Base-by-base conservation (phyloP, 2,888 invertebrate genomes). In the Drosophila subquinaria region DNA sequence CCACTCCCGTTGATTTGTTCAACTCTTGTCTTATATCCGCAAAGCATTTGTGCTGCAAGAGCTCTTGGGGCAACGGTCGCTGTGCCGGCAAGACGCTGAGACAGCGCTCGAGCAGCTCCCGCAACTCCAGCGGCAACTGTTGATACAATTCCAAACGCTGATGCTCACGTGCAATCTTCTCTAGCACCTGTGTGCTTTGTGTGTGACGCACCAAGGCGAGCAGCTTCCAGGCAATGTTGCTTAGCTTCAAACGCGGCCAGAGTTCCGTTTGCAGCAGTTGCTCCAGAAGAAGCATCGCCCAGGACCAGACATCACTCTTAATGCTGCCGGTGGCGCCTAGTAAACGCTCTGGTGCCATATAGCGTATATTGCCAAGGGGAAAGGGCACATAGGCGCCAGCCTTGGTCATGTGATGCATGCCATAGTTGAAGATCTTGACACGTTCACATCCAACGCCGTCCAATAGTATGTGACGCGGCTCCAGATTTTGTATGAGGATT, bases 271-370 rank as follows among this genome's bases (percentile, higher is more conserved):
- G 95, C 43, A 98, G 93, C 67, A 96, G 93, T 4, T 97, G 92
- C 93, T 99, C 98, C 0, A 97, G 94, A 36, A 98, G 92, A 68
- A 99, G 95, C 67, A 99, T 95, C n/a, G 98, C 99, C 69, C 98
- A 93, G 1, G 98, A 96, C 99, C 99, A 99, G 33, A 98, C 94
- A 93, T 99, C 99, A 17, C 96, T 96, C 92, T 97, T 96, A 0
- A 95, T 95, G 53, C 97, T 96, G 57, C 95, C 94, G 30, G 95
- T 95, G 57, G 89, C 79, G 1, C 94, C 94, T 3, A 97, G 90
- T 81, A 97, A 95, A 40, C 96, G 95, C 93, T 98, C 97, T 0
- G 97, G 97, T 23, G 97, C 95, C 73, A 96, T 94, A 89, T 97
- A 97, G 79, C 95, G 95, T 57, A 97, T 95, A 82, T 96, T 94